Evolutionary conservation across 2,888 invertebrate species (phyloP), one percentile per base, ranked within the genome.

Genomic region (Agrotis exclamationis): DNA sequence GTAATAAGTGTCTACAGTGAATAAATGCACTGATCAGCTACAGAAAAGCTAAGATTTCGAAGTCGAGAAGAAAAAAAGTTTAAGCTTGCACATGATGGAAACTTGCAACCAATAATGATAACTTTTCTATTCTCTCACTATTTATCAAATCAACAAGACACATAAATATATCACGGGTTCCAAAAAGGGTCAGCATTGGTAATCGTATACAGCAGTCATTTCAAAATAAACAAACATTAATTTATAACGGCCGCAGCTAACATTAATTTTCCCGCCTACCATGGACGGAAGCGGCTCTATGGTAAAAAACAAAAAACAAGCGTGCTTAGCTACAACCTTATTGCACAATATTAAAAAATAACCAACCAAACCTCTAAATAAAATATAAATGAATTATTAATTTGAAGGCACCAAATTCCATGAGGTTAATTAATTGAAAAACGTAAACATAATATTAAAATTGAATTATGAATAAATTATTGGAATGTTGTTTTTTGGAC

Each of bases 281-380:
- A 22, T 58, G 16, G 39, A 48, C n/a, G 9, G 39, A 45, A 24
- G 7, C 20, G n/a, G n/a, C 14, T 64, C 18, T 57, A 51, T 47
- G 20, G 24, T 50, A 58, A 44, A 62, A 70, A 44, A 67, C n/a
- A 70, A 70, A 80, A 70, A 63, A 54, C 0, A 54, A 56, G 20
- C 67, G n/a, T 33, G 82, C 62, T 60, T 54, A n/a, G 28, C 18
- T 20, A 51, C 53, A 28, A 20, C n/a, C 13, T 24, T 64, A 62
- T 79, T 79, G 78, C 72, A 47, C 60, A 81, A 77, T 20, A 64
- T 71, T 81, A 14, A 45, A 44, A 62, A 18, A 79, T 7, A 67
- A 53, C 28, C n/a, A 18, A 60, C 24, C 54, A n/a, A 22, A 56
- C 48, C 20, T 50, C 7, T 22, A 39, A 16, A 50, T 53, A 14